A percentile compares a stretch with the other conserved stretches of the same genome.
Evolutionary conservation across 2,113 vertebrate species (phyloP).

Genomic region (Clarias batrachus): DNA sequence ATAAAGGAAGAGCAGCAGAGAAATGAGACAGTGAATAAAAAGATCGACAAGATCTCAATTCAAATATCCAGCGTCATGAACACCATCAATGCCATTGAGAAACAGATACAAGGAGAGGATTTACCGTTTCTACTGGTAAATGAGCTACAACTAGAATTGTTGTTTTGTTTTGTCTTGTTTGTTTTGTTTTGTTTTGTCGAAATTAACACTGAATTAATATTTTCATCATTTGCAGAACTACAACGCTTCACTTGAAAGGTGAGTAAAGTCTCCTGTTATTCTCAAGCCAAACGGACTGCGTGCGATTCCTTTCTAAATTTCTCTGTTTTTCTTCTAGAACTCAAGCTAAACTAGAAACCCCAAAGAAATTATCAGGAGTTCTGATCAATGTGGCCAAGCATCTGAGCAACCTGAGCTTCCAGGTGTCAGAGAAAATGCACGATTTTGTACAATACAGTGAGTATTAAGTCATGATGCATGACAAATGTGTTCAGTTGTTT

Average conservation of each 20-base stretch:
- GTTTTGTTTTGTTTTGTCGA: neutral
- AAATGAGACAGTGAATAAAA: constrained; percentile 46
- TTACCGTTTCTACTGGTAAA: constrained; percentile 48
- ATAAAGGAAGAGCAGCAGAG: constrained; percentile 42
- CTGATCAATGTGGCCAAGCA: constrained; percentile 54
- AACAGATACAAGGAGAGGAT: constrained; percentile 32
- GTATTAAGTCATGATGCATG: constrained; percentile 8
- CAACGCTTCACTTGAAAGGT: constrained; percentile 46
- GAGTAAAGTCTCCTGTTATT: neutral
- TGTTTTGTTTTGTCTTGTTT: neutral
- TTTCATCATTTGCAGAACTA: constrained; percentile 46
- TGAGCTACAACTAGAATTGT: neutral
- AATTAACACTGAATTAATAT: neutral
- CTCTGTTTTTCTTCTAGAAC: constrained; percentile 36
- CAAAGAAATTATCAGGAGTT: constrained; percentile 34
- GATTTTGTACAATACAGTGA: constrained; percentile 47
- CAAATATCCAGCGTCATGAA: constrained; percentile 40
- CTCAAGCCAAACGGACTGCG: neutral
- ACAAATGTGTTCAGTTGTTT: no score
- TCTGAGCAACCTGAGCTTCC: constrained; percentile 47
- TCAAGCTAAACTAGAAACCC: constrained; percentile 41
- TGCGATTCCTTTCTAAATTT: neutral
- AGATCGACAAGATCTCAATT: constrained; percentile 39
- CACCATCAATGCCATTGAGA: constrained; percentile 39
- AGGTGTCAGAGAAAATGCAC: constrained; percentile 50